Conservation (phyloP, 2,888 invertebrate species). For the Rhorus exstirpatorius region DNA sequence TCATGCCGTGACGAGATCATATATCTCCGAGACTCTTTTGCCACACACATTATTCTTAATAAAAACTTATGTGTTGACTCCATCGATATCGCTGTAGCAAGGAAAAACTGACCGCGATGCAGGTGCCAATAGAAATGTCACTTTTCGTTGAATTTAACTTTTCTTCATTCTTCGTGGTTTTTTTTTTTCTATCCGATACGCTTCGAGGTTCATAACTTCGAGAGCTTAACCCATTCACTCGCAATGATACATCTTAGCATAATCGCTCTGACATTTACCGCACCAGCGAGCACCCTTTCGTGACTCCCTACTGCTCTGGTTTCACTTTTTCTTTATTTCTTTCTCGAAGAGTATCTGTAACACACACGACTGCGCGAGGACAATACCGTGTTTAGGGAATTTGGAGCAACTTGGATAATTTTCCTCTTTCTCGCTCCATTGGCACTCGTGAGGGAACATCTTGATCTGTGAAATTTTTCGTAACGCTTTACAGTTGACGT, state of each 20-base stretch:
- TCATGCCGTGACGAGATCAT: slow-evolving; percentile 26
- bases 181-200: background rate
- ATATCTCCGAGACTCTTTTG: background rate
- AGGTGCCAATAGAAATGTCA: slow-evolving; percentile 41
- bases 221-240: slow-evolving; percentile 1
- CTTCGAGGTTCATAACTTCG: slow-evolving; percentile 16
- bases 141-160: slow-evolving; percentile 17
- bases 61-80: background rate
- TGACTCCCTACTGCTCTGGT: slow-evolving; percentile 39
- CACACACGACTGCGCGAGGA: slow-evolving; percentile 42
- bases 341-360: slow-evolving; percentile 9
- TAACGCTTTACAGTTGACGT: background rate
- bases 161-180: slow-evolving; percentile 5
- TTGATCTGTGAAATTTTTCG: slow-evolving; percentile 31
- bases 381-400: slow-evolving; percentile 47
- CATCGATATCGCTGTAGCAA: slow-evolving; percentile 6
- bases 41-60: background rate
- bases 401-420: slow-evolving; percentile 42
- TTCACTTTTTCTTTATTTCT: slow-evolving; percentile 56
- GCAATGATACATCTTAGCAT: slow-evolving; percentile 48
- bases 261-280: slow-evolving; percentile 64
- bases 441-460: slow-evolving; percentile 5
- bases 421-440: slow-evolving; percentile 50
- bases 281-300: slow-evolving; percentile 48
- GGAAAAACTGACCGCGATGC: slow-evolving; percentile 5